Evolutionary conservation across 2,113 vertebrate species (phyloP).

Genomic region (Salvelinus fontinalis): DNA sequence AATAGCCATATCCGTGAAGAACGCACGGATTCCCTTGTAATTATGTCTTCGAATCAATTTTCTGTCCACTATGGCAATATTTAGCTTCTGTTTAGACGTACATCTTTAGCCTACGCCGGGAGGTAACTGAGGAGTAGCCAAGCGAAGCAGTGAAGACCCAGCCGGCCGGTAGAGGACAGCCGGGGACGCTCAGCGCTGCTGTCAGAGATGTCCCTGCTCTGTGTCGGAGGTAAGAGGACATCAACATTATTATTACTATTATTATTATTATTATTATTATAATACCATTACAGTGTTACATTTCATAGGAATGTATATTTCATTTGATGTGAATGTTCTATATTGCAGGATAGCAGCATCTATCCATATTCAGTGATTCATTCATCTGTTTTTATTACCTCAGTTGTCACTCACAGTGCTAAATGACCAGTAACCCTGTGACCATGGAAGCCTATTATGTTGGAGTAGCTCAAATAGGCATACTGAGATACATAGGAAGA

Average conservation of each 20-base stretch:
- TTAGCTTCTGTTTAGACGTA: background rate
- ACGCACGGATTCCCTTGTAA: constrained; percentile 23
- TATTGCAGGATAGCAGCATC: background rate
- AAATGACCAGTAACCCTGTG: background rate
- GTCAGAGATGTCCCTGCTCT: constrained; percentile 86
- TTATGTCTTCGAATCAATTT: constrained; percentile 19
- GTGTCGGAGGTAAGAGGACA: constrained; percentile 83
- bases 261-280: too few relatives aligned
- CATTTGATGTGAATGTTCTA: background rate
- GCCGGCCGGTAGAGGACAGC: constrained; percentile 62
- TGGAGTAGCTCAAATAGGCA: background rate
- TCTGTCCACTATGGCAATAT: constrained; percentile 29
- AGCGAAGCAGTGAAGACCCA: constrained; percentile 40
- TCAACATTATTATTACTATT: background rate
- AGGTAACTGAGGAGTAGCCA: background rate
- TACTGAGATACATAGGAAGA: background rate
- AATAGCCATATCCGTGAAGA: constrained; percentile 33
- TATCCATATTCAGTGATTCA: background rate
- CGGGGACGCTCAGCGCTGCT: constrained; percentile 55
- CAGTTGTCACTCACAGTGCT: background rate
- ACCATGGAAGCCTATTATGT: background rate
- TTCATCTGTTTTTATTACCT: background rate
- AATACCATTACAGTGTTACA: background rate
- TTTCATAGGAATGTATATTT: background rate
- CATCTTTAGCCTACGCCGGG: background rate